These are phyloP conservation scores for Vanessa cardui DNA, from an alignment of 2,888 invertebrate genomes.

Conservation along the genomic window DNA sequence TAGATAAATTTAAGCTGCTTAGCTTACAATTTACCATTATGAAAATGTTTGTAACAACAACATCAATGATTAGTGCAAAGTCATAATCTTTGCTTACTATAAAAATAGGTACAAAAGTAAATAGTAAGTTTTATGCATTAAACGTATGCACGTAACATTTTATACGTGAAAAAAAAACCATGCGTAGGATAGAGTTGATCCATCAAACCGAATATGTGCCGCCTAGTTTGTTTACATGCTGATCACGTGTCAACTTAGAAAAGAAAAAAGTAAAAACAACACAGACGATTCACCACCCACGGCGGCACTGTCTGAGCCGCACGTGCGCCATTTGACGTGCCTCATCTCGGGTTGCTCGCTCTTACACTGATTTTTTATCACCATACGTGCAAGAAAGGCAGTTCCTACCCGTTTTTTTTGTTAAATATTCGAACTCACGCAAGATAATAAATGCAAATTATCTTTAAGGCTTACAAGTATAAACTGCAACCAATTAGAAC, in stretches of 20 bases:
- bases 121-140: too few relatives aligned
- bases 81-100: too few relatives aligned
- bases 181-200: neutral
- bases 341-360: slow-evolving; percentile 38
- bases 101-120: too few relatives aligned
- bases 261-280: slow-evolving; percentile 49
- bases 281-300: slow-evolving; percentile 47
- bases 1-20: too few relatives aligned
- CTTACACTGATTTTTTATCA: slow-evolving; percentile 33
- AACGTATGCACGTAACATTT: neutral
- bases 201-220: slow-evolving; percentile 11
- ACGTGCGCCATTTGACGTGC: slow-evolving; percentile 53
- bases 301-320: slow-evolving; percentile 40
- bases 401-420: neutral
- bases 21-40: too few relatives aligned
- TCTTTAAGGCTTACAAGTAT: slow-evolving; percentile 11
- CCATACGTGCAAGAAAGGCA: slow-evolving; percentile 11
- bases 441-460: slow-evolving; percentile 15
- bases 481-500: slow-evolving; percentile 26
- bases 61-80: too few relatives aligned
- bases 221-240: slow-evolving; percentile 49
- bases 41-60: too few relatives aligned
- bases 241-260: slow-evolving; percentile 57
- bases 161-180: slow-evolving; percentile 4
- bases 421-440: slow-evolving; percentile 8